These are phyloP conservation scores for Neoitamus cyanurus DNA, from an alignment of 2,888 invertebrate genomes.

Conservation along the genomic window DNA sequence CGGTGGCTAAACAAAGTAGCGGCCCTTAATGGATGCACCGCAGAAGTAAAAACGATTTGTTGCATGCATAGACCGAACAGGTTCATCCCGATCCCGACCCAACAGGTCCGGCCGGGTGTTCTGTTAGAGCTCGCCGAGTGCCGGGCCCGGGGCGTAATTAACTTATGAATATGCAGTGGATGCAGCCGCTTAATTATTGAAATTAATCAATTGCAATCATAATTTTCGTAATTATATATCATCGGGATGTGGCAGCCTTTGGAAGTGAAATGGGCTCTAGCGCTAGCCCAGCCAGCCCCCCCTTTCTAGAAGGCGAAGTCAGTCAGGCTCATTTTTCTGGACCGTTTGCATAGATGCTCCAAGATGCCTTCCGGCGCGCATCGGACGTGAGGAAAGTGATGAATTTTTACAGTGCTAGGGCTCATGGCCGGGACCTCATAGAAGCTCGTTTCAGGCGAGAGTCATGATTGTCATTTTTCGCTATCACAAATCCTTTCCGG, in stretches of 20 bases:
- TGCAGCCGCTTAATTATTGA: constrained; percentile 39
- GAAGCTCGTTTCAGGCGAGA: background rate
- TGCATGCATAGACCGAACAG: constrained; percentile 21
- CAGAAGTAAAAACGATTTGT: background rate
- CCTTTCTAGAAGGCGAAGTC: background rate
- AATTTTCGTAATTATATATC: constrained; percentile 41
- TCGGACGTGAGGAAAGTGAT: background rate
- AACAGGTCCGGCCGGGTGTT: background rate
- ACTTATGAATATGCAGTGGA: constrained; percentile 44
- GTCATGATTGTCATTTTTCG: background rate
- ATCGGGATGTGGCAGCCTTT: background rate
- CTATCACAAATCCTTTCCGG: background rate
- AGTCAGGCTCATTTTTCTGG: background rate
- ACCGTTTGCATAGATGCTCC: background rate
- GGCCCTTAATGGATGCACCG: background rate
- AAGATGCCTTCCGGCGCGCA: background rate
- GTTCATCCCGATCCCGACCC: constrained; percentile 11
- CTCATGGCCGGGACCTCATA: background rate
- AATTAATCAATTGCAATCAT: constrained; percentile 44
- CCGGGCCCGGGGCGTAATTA: constrained; percentile 20
- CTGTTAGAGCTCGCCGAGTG: background rate
- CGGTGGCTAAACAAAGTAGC: background rate
- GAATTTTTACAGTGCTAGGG: background rate
- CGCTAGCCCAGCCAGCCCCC: background rate
- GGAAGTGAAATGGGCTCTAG: background rate